phyloP scores from a whole-genome alignment of 1,140 invertebrate species.

The Metaphire vulgaris region DNA sequence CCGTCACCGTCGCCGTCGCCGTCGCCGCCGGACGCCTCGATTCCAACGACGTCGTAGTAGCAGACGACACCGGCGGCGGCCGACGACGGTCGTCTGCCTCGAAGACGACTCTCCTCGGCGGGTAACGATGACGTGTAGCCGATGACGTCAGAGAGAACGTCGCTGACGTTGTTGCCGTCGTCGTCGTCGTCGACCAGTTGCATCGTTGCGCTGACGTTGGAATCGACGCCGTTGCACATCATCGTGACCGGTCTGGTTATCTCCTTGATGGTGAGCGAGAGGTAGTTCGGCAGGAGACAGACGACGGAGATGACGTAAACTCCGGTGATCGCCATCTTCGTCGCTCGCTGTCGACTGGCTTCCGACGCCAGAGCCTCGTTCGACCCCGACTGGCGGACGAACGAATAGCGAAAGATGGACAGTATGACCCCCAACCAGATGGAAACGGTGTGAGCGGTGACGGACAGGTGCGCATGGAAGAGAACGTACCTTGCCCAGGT shows the following conservation, averaged over 20 bases:
- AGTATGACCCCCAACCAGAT: constrained; percentile 84
- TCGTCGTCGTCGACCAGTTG: background rate
- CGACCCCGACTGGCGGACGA: constrained; percentile 64
- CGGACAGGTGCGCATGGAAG: constrained; percentile 59
- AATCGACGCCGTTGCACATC: background rate
- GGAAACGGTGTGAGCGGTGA: constrained; percentile 81
- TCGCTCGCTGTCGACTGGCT: background rate
- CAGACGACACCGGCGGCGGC: no score
- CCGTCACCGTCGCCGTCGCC: background rate
- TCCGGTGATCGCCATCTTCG: background rate
- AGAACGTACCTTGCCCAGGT: constrained; percentile 44
- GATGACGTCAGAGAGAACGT: no score
- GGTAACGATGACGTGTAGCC: no score
- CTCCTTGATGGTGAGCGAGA: background rate
- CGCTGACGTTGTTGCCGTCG: background rate
- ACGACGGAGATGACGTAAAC: background rate
- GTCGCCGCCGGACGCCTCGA: background rate
- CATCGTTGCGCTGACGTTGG: background rate
- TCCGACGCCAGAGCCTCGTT: background rate
- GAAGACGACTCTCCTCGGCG: no score
- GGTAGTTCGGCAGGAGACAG: constrained; percentile 14
- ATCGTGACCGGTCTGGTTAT: background rate
- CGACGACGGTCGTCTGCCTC: no score
- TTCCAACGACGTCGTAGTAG: no score
- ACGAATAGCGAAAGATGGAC: constrained; percentile 84